phyloP scores from a whole-genome alignment of 2,888 invertebrate genomes.

The Rhogogaster chlorosoma region DNA sequence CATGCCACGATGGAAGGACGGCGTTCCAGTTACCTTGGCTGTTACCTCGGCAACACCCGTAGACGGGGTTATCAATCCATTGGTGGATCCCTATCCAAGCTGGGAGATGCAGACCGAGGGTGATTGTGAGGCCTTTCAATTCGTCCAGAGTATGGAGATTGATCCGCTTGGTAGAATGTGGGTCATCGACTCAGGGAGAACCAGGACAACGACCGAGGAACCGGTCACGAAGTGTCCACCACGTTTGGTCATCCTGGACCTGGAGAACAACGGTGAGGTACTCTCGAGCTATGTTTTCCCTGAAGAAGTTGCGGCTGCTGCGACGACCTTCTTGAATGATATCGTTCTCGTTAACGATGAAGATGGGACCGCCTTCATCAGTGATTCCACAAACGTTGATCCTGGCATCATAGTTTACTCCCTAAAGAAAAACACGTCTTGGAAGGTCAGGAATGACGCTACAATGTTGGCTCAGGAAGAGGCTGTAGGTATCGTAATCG shows the following conservation, averaged over 20 bases:
- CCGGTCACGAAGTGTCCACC: too few species aligned
- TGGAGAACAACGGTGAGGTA: slow-evolving; percentile 81
- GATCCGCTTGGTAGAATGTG: slow-evolving; percentile 85
- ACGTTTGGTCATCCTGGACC: slow-evolving; percentile 84
- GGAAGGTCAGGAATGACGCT: slow-evolving; percentile 83
- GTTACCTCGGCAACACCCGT: slow-evolving; percentile 77
- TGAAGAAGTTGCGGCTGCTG: slow-evolving; percentile 80
- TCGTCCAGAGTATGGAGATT: slow-evolving; percentile 87
- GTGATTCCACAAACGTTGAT: slow-evolving; percentile 86
- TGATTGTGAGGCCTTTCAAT: slow-evolving; percentile 86
- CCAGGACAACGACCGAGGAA: too few species aligned
- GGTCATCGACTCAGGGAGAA: slow-evolving; percentile 85
- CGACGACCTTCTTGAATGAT: slow-evolving; percentile 84
- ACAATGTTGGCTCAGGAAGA: slow-evolving; percentile 83
- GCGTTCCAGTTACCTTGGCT: slow-evolving; percentile 86
- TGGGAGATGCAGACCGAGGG: slow-evolving; percentile 85
- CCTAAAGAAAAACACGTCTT: slow-evolving; percentile 81
- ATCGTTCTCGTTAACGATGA: slow-evolving; percentile 87
- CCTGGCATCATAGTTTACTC: slow-evolving; percentile 88
- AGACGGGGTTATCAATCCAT: slow-evolving; percentile 80
- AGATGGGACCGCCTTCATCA: slow-evolving; percentile 85
- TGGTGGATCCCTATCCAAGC: slow-evolving; percentile 84
- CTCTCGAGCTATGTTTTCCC: slow-evolving; percentile 82
- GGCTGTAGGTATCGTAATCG: slow-evolving; percentile 82
- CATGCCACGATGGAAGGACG: slow-evolving; percentile 85